These are phyloP conservation scores for Xiphias gladius DNA, from an alignment of 2,113 vertebrate species.

Conservation along the genomic window DNA sequence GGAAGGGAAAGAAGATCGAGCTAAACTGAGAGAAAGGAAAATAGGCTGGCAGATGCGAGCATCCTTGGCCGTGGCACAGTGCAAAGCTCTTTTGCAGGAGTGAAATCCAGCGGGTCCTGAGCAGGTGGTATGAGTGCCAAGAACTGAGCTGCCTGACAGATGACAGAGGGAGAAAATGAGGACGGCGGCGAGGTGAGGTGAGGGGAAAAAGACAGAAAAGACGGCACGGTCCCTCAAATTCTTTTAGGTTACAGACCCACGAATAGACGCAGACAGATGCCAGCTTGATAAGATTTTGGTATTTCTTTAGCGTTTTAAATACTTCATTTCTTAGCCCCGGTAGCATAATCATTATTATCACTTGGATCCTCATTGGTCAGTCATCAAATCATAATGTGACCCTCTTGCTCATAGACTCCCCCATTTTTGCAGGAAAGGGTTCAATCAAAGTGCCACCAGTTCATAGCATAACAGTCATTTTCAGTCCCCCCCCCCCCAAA, in stretches of 20 bases:
- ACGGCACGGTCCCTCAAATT: slow-evolving; percentile 13
- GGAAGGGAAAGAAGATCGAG: slow-evolving; percentile 33
- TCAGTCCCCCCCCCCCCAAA: slow-evolving; percentile 11
- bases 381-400: slow-evolving; percentile 2
- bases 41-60: slow-evolving; percentile 56
- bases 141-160: slow-evolving; percentile 70
- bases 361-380: background rate
- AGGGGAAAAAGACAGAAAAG: slow-evolving; percentile 45
- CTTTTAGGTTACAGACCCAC: slow-evolving; percentile 16
- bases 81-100: slow-evolving; percentile 66
- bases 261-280: background rate
- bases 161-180: slow-evolving; percentile 58
- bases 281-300: slow-evolving; percentile 1
- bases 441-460: slow-evolving; percentile 49
- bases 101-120: slow-evolving; percentile 70
- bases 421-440: slow-evolving; percentile 9
- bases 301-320: background rate
- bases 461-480: slow-evolving; percentile 42
- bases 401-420: background rate
- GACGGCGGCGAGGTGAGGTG: slow-evolving; percentile 58
- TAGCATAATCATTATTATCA: background rate
- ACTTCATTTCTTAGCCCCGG: background rate
- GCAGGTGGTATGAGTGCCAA: slow-evolving; percentile 66
- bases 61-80: slow-evolving; percentile 52
- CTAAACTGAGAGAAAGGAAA: slow-evolving; percentile 38